Conservation (phyloP, 2,888 invertebrate genomes). For the Aspidiotus rigidus region DNA sequence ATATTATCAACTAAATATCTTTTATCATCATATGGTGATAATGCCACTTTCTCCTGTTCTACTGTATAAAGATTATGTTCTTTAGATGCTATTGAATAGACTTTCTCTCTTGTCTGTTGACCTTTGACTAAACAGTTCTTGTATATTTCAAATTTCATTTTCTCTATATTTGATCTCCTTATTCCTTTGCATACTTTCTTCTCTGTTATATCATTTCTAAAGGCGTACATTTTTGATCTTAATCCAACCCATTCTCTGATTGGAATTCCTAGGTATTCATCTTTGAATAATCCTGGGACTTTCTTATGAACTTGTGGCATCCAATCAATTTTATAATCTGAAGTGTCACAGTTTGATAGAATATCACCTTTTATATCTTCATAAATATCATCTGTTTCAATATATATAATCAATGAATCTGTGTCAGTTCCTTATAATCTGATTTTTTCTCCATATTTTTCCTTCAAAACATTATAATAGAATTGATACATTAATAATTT, state of each 20-base stretch:
- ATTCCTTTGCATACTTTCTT: conserved; percentile 19
- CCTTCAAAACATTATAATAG: conserved; percentile 18
- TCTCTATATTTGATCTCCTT: conserved; percentile 23
- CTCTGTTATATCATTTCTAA: conserved; percentile 17
- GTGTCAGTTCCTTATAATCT: conserved; percentile 19
- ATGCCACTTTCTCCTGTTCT: conserved; percentile 20
- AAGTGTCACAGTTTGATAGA: conserved; percentile 10
- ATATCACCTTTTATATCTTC: conserved; percentile 20
- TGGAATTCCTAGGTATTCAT: conserved; percentile 24
- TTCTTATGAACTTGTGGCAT: conserved; percentile 13
- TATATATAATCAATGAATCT: conserved; percentile 19
- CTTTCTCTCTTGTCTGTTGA: conserved; percentile 15
- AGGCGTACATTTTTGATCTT: conserved; percentile 20
- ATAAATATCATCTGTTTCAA: conserved; percentile 17
- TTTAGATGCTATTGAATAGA: conserved; percentile 18
- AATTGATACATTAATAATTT: conserved; percentile 16
- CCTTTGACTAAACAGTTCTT: conserved; percentile 3
- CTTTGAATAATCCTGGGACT: conserved; percentile 21
- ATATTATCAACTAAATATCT: conserved; percentile 19
- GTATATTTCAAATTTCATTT: conserved; percentile 22
- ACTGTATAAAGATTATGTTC: conserved; percentile 15
- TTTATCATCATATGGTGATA: conserved; percentile 24
- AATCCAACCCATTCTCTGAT: neutral
- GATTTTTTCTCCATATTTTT: conserved; percentile 13
- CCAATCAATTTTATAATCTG: conserved; percentile 22